phyloP scores from a whole-genome alignment of 2,888 invertebrate species.

The Drosophila hamatofila region DNA sequence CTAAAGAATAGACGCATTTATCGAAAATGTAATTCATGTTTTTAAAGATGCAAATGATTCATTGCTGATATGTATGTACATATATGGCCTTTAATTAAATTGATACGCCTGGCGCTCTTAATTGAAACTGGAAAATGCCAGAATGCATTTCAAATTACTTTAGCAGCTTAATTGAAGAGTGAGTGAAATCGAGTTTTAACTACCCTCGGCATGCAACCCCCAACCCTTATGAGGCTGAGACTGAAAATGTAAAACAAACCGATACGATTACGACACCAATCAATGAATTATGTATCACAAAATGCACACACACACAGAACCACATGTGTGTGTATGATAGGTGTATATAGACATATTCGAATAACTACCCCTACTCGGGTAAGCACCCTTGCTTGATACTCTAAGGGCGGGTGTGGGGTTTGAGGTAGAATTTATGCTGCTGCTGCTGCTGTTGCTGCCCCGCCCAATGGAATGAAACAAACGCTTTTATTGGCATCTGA shows the following conservation, averaged over 20 bases:
- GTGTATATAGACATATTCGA: conserved; percentile 7
- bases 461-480: conserved; percentile 46
- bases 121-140: conserved; percentile 6
- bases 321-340: background rate
- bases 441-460: conserved; percentile 15
- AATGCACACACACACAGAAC: background rate
- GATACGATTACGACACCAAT: conserved; percentile 56
- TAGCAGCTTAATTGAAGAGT: conserved; percentile 14
- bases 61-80: background rate
- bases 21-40: conserved; percentile 2
- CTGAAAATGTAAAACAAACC: conserved; percentile 12
- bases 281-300: conserved; percentile 63
- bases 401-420: background rate
- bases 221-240: background rate
- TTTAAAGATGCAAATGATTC: background rate
- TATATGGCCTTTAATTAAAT: background rate
- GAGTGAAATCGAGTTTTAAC: conserved; percentile 25
- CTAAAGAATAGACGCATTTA: background rate
- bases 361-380: conserved; percentile 53
- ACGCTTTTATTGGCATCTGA: conserved; percentile 55
- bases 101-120: background rate
- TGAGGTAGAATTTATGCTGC: background rate
- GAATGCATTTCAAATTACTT: conserved; percentile 9
- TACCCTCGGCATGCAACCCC: conserved; percentile 48
- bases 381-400: conserved; percentile 13